These are phyloP conservation scores for Heliothis virescens DNA, from an alignment of 1,140 invertebrate genomes.

Conservation along the genomic window DNA sequence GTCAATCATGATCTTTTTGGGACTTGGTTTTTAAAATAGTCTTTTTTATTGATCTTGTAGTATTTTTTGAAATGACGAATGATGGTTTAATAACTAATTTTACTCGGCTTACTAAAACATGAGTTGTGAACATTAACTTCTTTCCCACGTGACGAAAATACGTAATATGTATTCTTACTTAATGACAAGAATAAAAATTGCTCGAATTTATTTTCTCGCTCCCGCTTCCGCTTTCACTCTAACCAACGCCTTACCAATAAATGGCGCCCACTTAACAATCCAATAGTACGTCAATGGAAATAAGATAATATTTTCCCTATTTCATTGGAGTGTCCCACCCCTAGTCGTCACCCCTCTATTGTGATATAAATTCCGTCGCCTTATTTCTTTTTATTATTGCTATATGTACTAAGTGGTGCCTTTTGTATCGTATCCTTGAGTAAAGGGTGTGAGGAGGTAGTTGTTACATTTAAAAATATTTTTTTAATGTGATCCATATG, in stretches of 20 bases:
- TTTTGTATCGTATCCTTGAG: not conserved
- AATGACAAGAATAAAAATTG: too few species aligned
- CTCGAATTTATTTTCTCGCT: not conserved
- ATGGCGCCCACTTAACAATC: constrained; percentile 21
- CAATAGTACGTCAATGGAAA: constrained; percentile 9
- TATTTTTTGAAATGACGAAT: too few species aligned
- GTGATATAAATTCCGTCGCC: constrained; percentile 14
- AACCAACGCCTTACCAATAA: constrained; percentile 3
- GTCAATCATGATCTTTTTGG: too few species aligned
- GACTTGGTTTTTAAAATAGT: too few species aligned
- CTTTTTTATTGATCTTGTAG: too few species aligned
- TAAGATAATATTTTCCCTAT: constrained; percentile 32
- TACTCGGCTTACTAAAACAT: too few species aligned
- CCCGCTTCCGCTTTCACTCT: not conserved
- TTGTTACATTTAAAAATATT: not conserved
- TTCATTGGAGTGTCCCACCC: constrained; percentile 9
- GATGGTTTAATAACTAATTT: too few species aligned
- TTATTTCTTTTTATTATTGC: constrained; percentile 7
- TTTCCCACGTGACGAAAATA: too few species aligned
- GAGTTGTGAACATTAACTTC: too few species aligned
- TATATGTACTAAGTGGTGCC: not conserved
- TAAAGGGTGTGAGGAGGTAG: not conserved
- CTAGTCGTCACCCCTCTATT: constrained; percentile 3
- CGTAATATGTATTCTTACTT: too few species aligned
- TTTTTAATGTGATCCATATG: too few species aligned